phyloP scores from a whole-genome alignment of 2,797 vertebrate species.

The Columba guinea region DNA sequence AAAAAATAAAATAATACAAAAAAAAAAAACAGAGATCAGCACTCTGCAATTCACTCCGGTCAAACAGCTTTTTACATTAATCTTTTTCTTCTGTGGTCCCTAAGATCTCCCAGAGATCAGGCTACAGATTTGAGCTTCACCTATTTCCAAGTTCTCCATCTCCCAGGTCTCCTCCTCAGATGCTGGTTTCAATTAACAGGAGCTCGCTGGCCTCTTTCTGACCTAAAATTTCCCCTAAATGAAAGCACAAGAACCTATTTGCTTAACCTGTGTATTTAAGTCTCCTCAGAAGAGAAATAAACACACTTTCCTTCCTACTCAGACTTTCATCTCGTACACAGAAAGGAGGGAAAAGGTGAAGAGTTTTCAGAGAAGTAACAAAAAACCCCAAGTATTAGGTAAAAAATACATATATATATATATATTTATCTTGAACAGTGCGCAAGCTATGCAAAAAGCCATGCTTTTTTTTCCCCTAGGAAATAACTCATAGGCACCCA shows the following conservation, averaged over 20 bases:
- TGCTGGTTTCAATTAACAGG: constrained; percentile 6
- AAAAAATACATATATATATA: background rate
- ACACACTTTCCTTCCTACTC: background rate
- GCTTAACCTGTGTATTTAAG: constrained; percentile 28
- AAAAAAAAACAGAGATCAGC: background rate
- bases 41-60: background rate
- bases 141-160: no score
- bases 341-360: background rate
- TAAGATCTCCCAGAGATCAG: background rate
- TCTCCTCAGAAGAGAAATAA: constrained; percentile 6
- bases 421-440: background rate
- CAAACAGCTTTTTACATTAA: background rate
- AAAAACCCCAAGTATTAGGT: accelerated
- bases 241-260: constrained; percentile 25
- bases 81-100: background rate
- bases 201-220: background rate
- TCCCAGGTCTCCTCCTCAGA: background rate
- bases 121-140: background rate
- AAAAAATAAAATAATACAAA: no score
- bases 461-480: background rate
- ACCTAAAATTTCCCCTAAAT: background rate
- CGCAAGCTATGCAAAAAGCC: background rate
- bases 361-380: background rate
- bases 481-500: background rate
- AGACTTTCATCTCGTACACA: background rate